These are phyloP conservation scores for Peucedramus taeniatus DNA, from an alignment of 2,113 vertebrate genomes.

Conservation along the genomic window DNA sequence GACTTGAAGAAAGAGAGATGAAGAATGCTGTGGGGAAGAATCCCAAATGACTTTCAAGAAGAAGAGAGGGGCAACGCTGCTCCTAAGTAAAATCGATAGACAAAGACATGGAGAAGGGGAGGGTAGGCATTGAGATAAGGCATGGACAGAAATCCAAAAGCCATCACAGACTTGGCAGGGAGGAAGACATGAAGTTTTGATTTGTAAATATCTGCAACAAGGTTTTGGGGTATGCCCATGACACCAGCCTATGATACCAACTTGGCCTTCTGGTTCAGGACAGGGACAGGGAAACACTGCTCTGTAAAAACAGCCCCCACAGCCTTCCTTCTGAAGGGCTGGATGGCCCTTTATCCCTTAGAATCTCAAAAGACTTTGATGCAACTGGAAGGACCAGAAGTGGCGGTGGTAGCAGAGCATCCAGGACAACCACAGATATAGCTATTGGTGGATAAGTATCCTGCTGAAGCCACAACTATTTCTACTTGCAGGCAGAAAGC, in stretches of 20 bases:
- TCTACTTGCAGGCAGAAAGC: not conserved
- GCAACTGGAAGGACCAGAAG: not conserved
- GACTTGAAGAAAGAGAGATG: not conserved
- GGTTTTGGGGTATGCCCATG: not conserved
- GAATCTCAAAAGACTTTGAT: not conserved
- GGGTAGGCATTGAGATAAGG: not conserved
- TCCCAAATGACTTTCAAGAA: not conserved
- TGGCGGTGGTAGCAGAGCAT: not conserved
- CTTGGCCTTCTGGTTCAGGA: not conserved
- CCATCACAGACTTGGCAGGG: not conserved
- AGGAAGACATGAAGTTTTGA: not conserved
- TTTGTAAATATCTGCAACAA: not conserved
- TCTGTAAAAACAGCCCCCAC: not conserved
- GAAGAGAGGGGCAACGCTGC: not conserved
- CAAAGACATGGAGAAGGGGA: not conserved
- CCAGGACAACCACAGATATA: not conserved
- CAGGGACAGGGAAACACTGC: not conserved
- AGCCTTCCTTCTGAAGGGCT: not conserved
- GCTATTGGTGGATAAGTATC: not conserved
- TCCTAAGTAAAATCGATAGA: not conserved
- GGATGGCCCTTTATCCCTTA: not conserved
- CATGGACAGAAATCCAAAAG: not conserved
- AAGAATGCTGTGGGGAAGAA: not conserved
- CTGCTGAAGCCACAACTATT: not conserved
- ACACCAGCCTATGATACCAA: not conserved